phyloP scores from a whole-genome alignment of 2,113 vertebrate species.

The Bos javanicus region DNA sequence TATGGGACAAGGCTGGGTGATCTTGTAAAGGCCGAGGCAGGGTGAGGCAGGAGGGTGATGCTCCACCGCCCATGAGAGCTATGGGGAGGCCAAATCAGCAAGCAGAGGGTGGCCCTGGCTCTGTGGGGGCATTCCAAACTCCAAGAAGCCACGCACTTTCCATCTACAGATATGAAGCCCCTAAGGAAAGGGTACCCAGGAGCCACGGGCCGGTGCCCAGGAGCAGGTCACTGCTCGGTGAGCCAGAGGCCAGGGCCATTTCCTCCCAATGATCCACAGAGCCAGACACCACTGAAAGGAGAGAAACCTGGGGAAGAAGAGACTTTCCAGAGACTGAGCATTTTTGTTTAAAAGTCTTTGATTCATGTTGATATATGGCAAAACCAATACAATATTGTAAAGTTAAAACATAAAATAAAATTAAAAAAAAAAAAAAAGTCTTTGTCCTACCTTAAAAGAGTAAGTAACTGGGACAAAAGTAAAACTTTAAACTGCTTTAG shows the following conservation, averaged over 20 bases:
- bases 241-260: neutral
- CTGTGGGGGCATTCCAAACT: fast-evolving
- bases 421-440: neutral
- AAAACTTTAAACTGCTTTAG: neutral
- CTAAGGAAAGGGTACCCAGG: neutral
- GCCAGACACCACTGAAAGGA: neutral
- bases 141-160: neutral
- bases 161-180: neutral
- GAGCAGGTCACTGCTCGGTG: neutral
- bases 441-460: neutral
- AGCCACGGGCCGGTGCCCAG: fast-evolving
- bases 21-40: neutral
- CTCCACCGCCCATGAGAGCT: too few relatives aligned
- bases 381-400: too few relatives aligned
- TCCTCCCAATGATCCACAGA: neutral
- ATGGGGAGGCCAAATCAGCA: neutral
- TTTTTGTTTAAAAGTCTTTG: neutral
- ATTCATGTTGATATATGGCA: too few relatives aligned
- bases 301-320: neutral
- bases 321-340: neutral
- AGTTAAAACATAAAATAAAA: too few relatives aligned
- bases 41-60: fast-evolving
- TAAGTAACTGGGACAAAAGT: neutral
- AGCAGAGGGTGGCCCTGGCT: neutral
- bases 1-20: neutral